A percentile compares a stretch with the other conserved stretches of the same genome.
Evolutionary conservation across 2,113 vertebrate genomes (phyloP).

Genomic region (Verasper variegatus): DNA sequence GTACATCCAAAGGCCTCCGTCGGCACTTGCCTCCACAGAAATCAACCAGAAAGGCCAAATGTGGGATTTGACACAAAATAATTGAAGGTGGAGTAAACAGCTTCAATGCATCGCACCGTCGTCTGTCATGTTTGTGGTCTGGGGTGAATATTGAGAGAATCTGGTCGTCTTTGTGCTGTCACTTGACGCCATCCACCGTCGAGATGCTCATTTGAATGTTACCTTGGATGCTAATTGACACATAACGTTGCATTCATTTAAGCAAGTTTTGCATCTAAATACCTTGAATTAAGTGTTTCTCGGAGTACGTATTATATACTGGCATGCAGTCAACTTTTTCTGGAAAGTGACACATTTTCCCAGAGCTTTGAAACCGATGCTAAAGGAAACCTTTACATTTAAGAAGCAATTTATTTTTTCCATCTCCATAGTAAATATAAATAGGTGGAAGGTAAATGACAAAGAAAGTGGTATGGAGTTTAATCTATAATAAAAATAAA

Average conservation of each 20-base stretch:
- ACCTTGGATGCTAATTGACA: slow-evolving; percentile 22
- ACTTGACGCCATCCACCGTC: neutral
- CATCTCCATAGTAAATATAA: slow-evolving; percentile 28
- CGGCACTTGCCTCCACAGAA: slow-evolving; percentile 11
- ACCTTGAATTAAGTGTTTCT: neutral
- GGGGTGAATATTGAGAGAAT: slow-evolving; percentile 12
- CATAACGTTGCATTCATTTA: neutral
- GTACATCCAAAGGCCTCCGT: slow-evolving; percentile 36
- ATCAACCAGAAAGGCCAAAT: slow-evolving; percentile 8
- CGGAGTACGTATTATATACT: too few relatives aligned
- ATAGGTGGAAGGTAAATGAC: neutral
- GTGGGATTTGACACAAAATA: slow-evolving; percentile 31
- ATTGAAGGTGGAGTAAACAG: slow-evolving; percentile 2
- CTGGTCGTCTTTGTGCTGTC: slow-evolving; percentile 29
- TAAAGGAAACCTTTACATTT: slow-evolving; percentile 2
- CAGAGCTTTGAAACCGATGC: neutral
- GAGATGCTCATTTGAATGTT: neutral
- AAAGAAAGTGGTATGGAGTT: neutral
- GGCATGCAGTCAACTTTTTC: too few relatives aligned
- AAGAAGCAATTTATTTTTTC: slow-evolving; percentile 32
- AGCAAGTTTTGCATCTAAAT: neutral
- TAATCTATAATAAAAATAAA: slow-evolving; percentile 6
- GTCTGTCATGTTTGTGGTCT: slow-evolving; percentile 5
- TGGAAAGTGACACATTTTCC: too few relatives aligned
- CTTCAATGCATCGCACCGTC: neutral